phyloP scores from a whole-genome alignment of 1,140 invertebrate species.

The Halictus rubicundus region DNA sequence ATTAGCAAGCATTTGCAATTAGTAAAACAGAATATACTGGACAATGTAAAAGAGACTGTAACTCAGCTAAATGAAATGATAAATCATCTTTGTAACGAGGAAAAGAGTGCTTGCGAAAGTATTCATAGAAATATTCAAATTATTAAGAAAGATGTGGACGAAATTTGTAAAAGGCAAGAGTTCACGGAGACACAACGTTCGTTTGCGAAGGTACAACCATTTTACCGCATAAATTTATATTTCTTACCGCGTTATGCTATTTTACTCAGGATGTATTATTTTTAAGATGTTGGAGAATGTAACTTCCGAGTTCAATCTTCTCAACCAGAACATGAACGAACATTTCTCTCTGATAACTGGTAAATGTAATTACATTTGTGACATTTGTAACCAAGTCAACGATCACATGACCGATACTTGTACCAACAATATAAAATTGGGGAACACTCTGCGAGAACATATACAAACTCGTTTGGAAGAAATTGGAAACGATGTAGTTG shows the following conservation, averaged over 20 bases:
- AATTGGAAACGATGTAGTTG: constrained; percentile 64
- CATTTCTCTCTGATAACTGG: constrained; percentile 49
- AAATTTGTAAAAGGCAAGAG: constrained; percentile 55
- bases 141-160: constrained; percentile 59
- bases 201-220: constrained; percentile 60
- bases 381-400: constrained; percentile 54
- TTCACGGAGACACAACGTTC: constrained; percentile 57
- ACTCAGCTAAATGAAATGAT: constrained; percentile 65
- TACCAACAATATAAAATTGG: constrained; percentile 43
- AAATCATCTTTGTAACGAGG: constrained; percentile 56
- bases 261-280: constrained; percentile 5
- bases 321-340: constrained; percentile 50
- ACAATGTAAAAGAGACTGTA: constrained; percentile 67
- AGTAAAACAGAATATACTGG: constrained; percentile 58
- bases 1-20: constrained; percentile 67
- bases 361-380: constrained; percentile 56
- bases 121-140: constrained; percentile 57
- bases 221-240: not conserved
- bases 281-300: constrained; percentile 66
- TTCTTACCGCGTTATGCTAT: not conserved
- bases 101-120: constrained; percentile 60
- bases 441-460: constrained; percentile 56
- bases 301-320: constrained; percentile 60
- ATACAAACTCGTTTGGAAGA: constrained; percentile 55
- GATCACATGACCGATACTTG: constrained; percentile 42